Evolutionary conservation across 1,140 invertebrate genomes (phyloP).

Genomic region (Stegodyphus dumicola): DNA sequence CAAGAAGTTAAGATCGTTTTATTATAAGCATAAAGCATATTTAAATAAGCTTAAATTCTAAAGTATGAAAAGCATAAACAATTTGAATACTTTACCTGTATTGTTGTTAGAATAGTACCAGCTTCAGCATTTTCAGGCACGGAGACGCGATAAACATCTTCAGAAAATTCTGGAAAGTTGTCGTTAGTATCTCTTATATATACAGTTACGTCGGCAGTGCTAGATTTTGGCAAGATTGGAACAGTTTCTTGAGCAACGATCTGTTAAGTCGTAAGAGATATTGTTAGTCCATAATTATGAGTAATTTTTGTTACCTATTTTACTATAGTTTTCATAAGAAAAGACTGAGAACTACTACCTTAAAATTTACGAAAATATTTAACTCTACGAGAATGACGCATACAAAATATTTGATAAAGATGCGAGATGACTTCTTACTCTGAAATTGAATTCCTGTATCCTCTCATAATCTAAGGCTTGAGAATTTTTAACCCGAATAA

Average conservation of each 20-base stretch:
- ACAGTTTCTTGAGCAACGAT: constrained; percentile 64
- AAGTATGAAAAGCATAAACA: background rate
- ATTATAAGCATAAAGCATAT: background rate
- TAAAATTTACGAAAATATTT: too few species aligned
- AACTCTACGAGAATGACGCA: background rate
- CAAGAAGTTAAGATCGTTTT: background rate
- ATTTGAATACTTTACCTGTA: constrained; percentile 35
- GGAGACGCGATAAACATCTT: constrained; percentile 74
- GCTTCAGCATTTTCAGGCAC: constrained; percentile 82
- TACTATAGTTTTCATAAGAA: too few species aligned
- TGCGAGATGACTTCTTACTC: constrained; percentile 62
- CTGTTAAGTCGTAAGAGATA: background rate
- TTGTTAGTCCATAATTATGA: too few species aligned
- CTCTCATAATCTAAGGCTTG: constrained; percentile 85
- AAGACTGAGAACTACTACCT: too few species aligned
- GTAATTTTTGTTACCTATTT: too few species aligned
- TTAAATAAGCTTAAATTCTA: background rate
- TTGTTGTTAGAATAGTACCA: constrained; percentile 81
- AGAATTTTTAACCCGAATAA: constrained; percentile 88
- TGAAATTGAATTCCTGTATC: constrained; percentile 71
- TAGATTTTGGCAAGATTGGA: constrained; percentile 66
- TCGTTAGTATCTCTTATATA: constrained; percentile 92
- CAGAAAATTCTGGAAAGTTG: constrained; percentile 89
- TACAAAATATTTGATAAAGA: background rate
- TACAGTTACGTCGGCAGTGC: constrained; percentile 84